phyloP scores from a whole-genome alignment of 23 tunicate species.

The Ascidia mentula region DNA sequence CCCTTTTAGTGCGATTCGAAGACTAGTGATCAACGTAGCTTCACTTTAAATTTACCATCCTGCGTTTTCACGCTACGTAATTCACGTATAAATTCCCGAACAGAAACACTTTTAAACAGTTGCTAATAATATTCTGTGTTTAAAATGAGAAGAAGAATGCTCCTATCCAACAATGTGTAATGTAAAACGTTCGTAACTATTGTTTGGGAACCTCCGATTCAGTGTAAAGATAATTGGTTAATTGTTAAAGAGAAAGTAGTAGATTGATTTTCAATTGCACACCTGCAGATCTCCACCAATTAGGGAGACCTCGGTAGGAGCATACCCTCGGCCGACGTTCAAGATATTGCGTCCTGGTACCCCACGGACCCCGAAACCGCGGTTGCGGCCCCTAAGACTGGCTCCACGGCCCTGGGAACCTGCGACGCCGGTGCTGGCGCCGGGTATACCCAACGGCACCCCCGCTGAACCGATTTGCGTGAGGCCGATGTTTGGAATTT shows the following conservation, averaged over 20 bases:
- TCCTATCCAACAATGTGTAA: too few species aligned
- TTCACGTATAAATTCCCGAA: too few species aligned
- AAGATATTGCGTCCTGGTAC: slow-evolving; percentile 24
- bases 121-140: too few species aligned
- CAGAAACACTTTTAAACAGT: too few species aligned
- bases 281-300: slow-evolving; percentile 88
- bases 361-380: slow-evolving; percentile 52
- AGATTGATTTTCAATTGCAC: slow-evolving; percentile 78
- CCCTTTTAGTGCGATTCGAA: too few species aligned
- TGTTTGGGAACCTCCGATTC: too few species aligned
- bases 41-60: too few species aligned
- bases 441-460: slow-evolving; percentile 95
- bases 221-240: slow-evolving; percentile 15
- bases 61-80: too few species aligned
- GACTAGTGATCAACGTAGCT: too few species aligned
- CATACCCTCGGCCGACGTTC: slow-evolving; percentile 84
- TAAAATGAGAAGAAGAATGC: too few species aligned
- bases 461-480: slow-evolving; percentile 95
- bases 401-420: slow-evolving; percentile 45
- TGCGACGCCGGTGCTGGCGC: slow-evolving; percentile 81
- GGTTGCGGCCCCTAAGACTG: slow-evolving; percentile 50
- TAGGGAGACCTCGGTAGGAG: slow-evolving; percentile 55
- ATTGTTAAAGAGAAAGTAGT: slow-evolving; percentile 21
- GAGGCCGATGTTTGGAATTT: slow-evolving; percentile 37
- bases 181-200: too few species aligned